phyloP scores from a whole-genome alignment of 2,797 vertebrate genomes.

The Propithecus deckenii region DNA sequence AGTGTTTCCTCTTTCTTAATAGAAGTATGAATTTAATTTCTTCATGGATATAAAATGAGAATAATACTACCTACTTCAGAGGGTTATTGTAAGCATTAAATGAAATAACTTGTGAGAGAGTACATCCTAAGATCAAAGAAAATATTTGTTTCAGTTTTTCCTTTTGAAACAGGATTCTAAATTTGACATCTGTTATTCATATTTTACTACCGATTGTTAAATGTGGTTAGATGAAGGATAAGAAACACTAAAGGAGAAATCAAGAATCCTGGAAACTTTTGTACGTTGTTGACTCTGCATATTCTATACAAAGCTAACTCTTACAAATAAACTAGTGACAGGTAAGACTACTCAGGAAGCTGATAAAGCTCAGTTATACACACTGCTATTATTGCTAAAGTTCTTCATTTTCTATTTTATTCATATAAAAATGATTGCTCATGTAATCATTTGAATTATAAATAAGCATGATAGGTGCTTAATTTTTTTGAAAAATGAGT shows the following conservation, averaged over 20 bases:
- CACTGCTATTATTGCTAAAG: not conserved
- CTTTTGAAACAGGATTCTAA: not conserved
- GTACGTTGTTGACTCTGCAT: not conserved
- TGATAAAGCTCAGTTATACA: not conserved
- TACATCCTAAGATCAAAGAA: not conserved
- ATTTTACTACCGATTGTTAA: not conserved
- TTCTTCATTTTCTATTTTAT: not conserved
- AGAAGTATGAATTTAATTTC: not conserved
- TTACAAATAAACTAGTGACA: not conserved
- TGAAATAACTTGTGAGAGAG: not conserved
- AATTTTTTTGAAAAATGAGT: not conserved
- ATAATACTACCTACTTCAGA: not conserved
- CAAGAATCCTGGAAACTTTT: not conserved
- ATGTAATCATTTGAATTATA: not conserved
- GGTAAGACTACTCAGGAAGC: not conserved
- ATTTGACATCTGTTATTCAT: not conserved
- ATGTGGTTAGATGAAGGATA: not conserved
- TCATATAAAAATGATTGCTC: not conserved
- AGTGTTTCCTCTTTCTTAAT: not conserved
- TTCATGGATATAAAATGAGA: not conserved
- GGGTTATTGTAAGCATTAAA: not conserved
- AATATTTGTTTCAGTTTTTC: not conserved
- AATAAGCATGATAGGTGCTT: not conserved
- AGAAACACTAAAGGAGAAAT: not conserved
- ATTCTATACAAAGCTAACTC: not conserved